phyloP scores from a whole-genome alignment of 2,113 vertebrate species.

The Microcebus murinus region DNA sequence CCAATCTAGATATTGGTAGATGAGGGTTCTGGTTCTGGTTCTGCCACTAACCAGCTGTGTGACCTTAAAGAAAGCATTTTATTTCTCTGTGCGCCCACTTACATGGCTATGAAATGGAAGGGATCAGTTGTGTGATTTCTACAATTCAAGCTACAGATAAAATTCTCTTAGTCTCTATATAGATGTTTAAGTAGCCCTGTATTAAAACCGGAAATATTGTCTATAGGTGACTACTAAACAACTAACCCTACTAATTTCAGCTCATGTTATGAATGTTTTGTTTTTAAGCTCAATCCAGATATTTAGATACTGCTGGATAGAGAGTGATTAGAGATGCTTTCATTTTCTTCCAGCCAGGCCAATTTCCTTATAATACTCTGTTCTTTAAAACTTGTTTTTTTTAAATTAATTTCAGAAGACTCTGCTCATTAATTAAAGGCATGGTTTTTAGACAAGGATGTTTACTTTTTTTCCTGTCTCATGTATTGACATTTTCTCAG shows the following conservation, averaged over 20 bases:
- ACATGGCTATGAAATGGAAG: not conserved
- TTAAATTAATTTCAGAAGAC: not conserved
- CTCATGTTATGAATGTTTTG: not conserved
- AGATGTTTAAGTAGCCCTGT: not conserved
- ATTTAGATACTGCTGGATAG: not conserved
- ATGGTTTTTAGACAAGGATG: not conserved
- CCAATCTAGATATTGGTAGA: not conserved
- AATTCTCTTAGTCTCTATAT: not conserved
- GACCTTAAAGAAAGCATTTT: not conserved
- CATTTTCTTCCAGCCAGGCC: not conserved
- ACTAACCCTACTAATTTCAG: not conserved
- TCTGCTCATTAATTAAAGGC: not conserved
- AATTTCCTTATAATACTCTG: not conserved
- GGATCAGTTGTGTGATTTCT: not conserved
- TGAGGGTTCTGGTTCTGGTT: not conserved
- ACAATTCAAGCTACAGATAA: not conserved
- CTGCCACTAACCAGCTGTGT: not conserved
- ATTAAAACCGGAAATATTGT: constrained; percentile 15
- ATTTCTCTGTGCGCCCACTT: not conserved
- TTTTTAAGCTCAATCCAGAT: not conserved
- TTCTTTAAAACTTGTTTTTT: not conserved
- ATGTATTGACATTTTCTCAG: not conserved
- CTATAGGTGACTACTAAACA: not conserved
- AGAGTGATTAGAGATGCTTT: not conserved
- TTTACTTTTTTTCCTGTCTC: not conserved